Evolutionary conservation across 35 echinoderm and acorn worm species (phyloP).

Genomic region (Holothuria glaberrima): DNA sequence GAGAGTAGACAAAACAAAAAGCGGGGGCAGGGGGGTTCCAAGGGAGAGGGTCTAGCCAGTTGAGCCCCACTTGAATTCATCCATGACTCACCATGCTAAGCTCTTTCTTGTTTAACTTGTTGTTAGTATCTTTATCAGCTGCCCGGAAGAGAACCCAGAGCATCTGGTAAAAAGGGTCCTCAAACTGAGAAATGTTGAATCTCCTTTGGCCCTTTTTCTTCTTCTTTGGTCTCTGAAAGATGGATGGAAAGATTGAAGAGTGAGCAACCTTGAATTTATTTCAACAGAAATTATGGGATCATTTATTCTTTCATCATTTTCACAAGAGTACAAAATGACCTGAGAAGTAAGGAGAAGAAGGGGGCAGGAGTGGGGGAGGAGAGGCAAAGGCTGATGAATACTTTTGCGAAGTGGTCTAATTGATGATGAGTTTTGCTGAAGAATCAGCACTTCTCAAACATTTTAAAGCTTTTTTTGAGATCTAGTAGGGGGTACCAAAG

Average conservation of each 20-base stretch:
- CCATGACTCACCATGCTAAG: constrained; percentile 52
- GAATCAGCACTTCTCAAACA: too few relatives aligned
- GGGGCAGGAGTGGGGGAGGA: too few relatives aligned
- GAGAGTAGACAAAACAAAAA: too few relatives aligned
- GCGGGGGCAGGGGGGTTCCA: neutral
- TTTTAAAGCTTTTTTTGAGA: too few relatives aligned
- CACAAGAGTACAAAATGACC: too few relatives aligned
- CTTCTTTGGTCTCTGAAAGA: neutral
- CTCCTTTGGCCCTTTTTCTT: constrained; percentile 41
- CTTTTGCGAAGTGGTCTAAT: too few relatives aligned
- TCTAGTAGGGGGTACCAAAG: too few relatives aligned
- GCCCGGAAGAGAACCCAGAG: constrained; percentile 68
- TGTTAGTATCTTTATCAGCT: constrained; percentile 76
- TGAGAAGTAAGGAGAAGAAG: too few relatives aligned
- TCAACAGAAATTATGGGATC: too few relatives aligned
- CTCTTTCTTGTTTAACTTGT: constrained; percentile 71
- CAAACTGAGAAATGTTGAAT: constrained; percentile 57
- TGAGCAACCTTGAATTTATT: neutral
- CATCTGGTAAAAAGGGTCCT: constrained; percentile 77
- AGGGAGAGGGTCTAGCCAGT: neutral
- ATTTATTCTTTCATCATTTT: too few relatives aligned
- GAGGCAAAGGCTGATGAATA: too few relatives aligned
- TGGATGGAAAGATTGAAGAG: neutral
- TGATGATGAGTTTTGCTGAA: too few relatives aligned
- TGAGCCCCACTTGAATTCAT: neutral